Evolutionary conservation across 2,113 vertebrate species (phyloP).

Genomic region (Oreotragus oreotragus): DNA sequence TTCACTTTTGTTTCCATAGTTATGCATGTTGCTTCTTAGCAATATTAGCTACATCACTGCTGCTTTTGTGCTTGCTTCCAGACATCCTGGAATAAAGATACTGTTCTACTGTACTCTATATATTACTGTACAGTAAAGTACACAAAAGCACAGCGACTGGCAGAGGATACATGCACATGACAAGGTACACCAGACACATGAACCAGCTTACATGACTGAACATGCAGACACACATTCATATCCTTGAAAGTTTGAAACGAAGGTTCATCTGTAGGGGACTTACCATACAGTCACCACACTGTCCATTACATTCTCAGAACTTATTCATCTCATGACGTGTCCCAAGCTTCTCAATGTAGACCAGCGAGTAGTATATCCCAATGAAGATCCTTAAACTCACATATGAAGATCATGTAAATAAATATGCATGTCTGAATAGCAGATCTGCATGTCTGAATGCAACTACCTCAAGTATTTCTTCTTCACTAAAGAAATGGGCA

Average conservation of each 20-base stretch:
- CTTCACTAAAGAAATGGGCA: neutral
- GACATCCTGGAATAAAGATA: neutral
- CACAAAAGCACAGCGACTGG: neutral
- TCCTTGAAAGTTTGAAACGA: neutral
- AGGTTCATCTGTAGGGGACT: neutral
- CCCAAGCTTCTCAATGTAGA: neutral
- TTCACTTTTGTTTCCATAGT: neutral
- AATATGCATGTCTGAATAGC: neutral
- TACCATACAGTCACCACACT: neutral
- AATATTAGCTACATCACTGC: neutral
- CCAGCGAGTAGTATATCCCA: neutral
- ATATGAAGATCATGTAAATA: neutral
- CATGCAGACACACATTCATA: rapidly evolving
- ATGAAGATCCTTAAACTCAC: neutral
- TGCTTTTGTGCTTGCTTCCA: neutral
- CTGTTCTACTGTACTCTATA: neutral
- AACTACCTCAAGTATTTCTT: neutral
- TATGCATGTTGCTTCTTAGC: neutral
- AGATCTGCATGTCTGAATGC: neutral
- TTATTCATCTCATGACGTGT: neutral
- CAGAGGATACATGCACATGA: neutral
- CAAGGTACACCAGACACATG: neutral
- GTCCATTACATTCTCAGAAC: neutral
- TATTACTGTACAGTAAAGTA: neutral
- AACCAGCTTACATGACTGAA: neutral